Evolutionary conservation across 2,797 vertebrate species (phyloP), one percentile per base, ranked within the genome.

Genomic region (Peromyscus nudipes): DNA sequence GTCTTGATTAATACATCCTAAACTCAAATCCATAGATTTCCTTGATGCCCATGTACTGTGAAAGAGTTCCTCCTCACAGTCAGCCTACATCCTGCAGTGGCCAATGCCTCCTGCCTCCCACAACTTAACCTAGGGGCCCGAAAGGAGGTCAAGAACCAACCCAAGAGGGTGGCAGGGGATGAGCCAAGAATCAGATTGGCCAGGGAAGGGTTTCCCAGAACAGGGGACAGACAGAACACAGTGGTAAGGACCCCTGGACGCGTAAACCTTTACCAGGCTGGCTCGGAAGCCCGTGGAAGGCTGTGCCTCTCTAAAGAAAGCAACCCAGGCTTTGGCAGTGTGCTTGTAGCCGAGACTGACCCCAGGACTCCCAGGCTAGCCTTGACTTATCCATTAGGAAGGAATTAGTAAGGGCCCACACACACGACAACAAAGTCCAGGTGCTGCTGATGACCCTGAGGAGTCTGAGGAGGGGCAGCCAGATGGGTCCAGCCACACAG

Each of bases 371-470:
- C n/a, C 12, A 25, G 73, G 21, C 40, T 46, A n/a, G 57, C 46
- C 37, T 23, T 43, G 71, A 64, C 57, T 64, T 43, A 77, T 31
- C 2, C 2, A n/a, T 46, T 77, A 46, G 57, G 12, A 27, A 62
- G 19, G 12, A 25, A 76, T 19, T 43, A 37, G 55, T 46, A 25
- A 21, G 1, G 55, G 8, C 6, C 29, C 86, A 4, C 10, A 86
- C 13, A 87, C 46, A 55, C 52, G 62, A 43, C 37, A 77, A 23
- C 31, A 64, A 13, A 89, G 23, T 11, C 52, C 57, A 46, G 40
- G 40, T 64, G 7, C 57, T 62, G 21, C 16, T 31, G n/a, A 57
- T 0, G 0, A 27, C 29, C 29, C 57, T 0, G 2, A 23, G 16
- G 29, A 75, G 25, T 49, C 49, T 31, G 27, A 40, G 52, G 49